Conservation (phyloP, 2,888 invertebrate species). For the Pseudococcus jackbeardsleyi region DNA sequence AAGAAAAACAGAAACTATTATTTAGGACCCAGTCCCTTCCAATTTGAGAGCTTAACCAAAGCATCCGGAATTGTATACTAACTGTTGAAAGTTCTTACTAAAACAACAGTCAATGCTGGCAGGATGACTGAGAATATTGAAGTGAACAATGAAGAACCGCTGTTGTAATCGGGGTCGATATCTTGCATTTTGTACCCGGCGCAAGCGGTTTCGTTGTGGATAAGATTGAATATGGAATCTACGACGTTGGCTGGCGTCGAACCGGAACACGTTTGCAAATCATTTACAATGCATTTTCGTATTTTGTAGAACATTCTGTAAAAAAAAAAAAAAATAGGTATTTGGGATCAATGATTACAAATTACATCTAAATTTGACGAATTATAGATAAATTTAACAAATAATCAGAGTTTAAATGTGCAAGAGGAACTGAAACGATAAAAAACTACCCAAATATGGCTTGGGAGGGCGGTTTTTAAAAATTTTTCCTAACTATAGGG, state of each 20-base stretch:
- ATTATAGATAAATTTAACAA: background rate
- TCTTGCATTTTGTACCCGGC: conserved; percentile 69
- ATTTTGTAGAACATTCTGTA: conserved; percentile 73
- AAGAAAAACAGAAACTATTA: conserved; percentile 19
- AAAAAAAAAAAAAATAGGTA: background rate
- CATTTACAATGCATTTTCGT: conserved; percentile 75
- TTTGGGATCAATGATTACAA: background rate
- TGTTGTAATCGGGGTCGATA: conserved; percentile 50
- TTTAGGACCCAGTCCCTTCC: background rate
- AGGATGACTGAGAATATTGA: conserved; percentile 56
- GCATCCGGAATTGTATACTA: conserved; percentile 50
- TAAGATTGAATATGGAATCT: conserved; percentile 81
- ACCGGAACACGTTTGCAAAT: conserved; percentile 78
- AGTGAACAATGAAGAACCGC: background rate
- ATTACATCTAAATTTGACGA: too few species aligned
- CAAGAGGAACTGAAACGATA: too few species aligned
- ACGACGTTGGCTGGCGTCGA: conserved; percentile 85
- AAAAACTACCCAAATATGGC: too few species aligned
- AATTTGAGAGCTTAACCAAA: background rate
- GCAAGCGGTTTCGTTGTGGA: conserved; percentile 80
- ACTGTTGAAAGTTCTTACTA: conserved; percentile 56
- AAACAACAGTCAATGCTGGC: conserved; percentile 50
- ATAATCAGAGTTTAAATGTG: background rate
- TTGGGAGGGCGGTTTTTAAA: too few species aligned
- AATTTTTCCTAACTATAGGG: too few species aligned